These are phyloP conservation scores for Norana najaformis DNA, from an alignment of 2,888 invertebrate genomes.

Conservation along the genomic window DNA sequence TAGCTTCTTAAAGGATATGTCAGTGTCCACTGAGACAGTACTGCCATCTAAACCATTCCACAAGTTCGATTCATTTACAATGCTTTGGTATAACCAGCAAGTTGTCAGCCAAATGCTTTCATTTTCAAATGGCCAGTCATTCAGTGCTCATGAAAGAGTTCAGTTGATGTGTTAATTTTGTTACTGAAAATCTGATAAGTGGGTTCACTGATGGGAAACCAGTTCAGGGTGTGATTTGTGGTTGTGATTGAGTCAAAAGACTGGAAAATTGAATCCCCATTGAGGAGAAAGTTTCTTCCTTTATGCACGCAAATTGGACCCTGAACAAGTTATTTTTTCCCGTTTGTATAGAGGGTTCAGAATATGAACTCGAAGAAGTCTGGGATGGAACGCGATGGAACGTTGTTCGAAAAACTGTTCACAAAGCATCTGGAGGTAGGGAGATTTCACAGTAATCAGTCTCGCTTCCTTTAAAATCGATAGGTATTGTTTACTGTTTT, in stretches of 20 bases:
- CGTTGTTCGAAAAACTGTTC: slow-evolving; percentile 32
- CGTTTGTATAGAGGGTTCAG: slow-evolving; percentile 20
- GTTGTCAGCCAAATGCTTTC: too few species aligned
- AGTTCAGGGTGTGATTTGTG: too few species aligned
- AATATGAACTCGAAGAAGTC: slow-evolving; percentile 40
- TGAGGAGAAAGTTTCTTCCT: background rate
- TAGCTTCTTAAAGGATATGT: too few species aligned
- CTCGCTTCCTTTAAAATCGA: background rate
- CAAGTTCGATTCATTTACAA: too few species aligned
- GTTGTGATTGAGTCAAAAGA: background rate
- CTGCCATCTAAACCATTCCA: too few species aligned
- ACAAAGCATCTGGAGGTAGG: slow-evolving; percentile 25
- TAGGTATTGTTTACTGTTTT: background rate
- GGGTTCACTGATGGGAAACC: too few species aligned
- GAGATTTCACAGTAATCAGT: background rate
- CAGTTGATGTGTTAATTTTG: too few species aligned
- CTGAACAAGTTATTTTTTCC: background rate
- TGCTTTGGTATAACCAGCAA: too few species aligned
- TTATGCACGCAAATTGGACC: background rate
- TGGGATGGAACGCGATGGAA: slow-evolving; percentile 41
- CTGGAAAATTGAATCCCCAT: background rate
- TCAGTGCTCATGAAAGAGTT: too few species aligned
- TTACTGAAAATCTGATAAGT: too few species aligned
- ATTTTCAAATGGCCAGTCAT: too few species aligned
- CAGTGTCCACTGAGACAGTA: too few species aligned